Evolutionary conservation across 1,140 invertebrate species (phyloP).

Genomic region (Drepana arcuata): DNA sequence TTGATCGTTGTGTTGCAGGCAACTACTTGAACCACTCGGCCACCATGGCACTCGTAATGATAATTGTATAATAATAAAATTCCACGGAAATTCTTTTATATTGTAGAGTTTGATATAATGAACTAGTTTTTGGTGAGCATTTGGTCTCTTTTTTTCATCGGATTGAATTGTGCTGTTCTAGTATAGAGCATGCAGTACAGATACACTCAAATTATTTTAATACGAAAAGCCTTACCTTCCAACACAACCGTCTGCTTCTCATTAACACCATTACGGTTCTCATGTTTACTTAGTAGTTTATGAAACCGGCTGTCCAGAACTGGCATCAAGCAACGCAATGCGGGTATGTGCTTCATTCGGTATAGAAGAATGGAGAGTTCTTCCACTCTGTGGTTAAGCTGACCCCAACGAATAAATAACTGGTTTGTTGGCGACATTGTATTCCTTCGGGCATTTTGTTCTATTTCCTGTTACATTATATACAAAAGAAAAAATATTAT

Average conservation of each 20-base stretch:
- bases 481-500: conserved; percentile 1
- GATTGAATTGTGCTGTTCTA: too few species aligned
- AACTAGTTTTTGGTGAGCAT: neutral
- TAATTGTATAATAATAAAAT: too few species aligned
- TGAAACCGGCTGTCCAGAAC: conserved; percentile 39
- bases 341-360: conserved; percentile 81
- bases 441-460: conserved; percentile 53
- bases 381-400: conserved; percentile 83
- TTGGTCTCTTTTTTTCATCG: neutral
- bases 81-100: too few species aligned
- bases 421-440: conserved; percentile 81
- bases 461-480: conserved; percentile 49
- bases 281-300: conserved; percentile 35
- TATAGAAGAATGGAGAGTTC: conserved; percentile 83
- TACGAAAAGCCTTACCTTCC: conserved; percentile 12
- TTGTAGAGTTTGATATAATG: too few species aligned
- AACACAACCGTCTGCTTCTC: conserved; percentile 16
- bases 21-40: too few species aligned
- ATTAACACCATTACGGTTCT: conserved; percentile 22
- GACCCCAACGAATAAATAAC: conserved; percentile 83
- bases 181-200: too few species aligned
- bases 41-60: too few species aligned
- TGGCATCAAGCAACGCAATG: conserved; percentile 76
- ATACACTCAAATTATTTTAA: too few species aligned
- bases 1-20: too few species aligned